Evolutionary conservation across 37 sponge, comb jelly and placozoan genomes (phyloP), one percentile per base, ranked within the genome.

Genomic region (Oscarella lobularis): DNA sequence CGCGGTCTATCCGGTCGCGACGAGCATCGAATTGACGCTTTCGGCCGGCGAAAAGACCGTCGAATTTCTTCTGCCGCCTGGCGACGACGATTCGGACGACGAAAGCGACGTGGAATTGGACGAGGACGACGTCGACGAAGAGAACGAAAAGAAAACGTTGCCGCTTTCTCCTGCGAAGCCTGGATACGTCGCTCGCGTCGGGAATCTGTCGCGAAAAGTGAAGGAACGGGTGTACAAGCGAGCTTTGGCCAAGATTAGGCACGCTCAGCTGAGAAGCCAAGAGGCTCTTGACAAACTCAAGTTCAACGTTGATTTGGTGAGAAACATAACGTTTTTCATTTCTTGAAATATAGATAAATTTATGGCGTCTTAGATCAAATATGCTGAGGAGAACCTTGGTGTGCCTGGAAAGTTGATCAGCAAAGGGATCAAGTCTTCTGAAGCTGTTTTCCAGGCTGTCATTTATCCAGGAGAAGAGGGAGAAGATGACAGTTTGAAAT

Each of bases 381-480:
- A 48, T 48, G 60, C 60, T 48, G 60, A 48, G 20, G 60, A 48
- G 60, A 48, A 48, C 60, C 60, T 48, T 48, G 60, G 60, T 9
- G 9, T 27, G 9, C 60, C 60, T 48, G 60, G 60, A 20, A 48
- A 48, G 20, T 9, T 48, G 60, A 48, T 48, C 60, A 48, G 60
- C 20, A 9, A 48, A 20, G 20, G 60, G 9, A 20, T 20, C 60
- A 48, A 48, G 60, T 27, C 60, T 27, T 27, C 60, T 27, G 14
- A 48, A 20, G 60, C 60, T 48, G 60, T 20, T 27, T 48, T 48
- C 20, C 20, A 20, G 60, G 60, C 60, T 48, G 60, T 48, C 14
- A 20, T 48, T 48, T 48, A 9, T 48, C 60, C 60, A 27, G 60
- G 20, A 9, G 60, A 48, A 20, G 60, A 48, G 20, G 60, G 60